phyloP scores from a whole-genome alignment of 2,888 invertebrate species.

The Galeruca laticollis region DNA sequence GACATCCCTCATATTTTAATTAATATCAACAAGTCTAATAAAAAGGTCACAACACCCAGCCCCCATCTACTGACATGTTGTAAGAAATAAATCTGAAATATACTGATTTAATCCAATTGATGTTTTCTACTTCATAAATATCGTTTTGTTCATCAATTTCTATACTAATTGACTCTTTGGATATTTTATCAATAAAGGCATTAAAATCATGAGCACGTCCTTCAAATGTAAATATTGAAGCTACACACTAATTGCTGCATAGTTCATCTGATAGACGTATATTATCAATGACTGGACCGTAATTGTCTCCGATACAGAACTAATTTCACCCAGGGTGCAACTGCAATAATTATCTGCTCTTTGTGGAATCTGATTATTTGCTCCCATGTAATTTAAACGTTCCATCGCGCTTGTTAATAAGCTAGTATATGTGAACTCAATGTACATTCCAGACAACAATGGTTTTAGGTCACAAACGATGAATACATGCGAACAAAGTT shows the following conservation, averaged over 20 bases:
- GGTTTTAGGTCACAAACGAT: too few relatives aligned
- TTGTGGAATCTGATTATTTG: conserved; percentile 1
- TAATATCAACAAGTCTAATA: too few relatives aligned
- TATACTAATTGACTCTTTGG: not conserved
- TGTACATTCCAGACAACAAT: not conserved
- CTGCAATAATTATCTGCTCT: conserved; percentile 2
- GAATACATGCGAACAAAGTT: too few relatives aligned
- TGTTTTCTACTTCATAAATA: too few relatives aligned
- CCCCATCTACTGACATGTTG: too few relatives aligned
- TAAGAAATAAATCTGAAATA: too few relatives aligned
- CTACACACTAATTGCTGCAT: conserved; percentile 5
- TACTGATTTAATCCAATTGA: too few relatives aligned
- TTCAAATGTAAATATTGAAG: not conserved
- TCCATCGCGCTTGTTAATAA: not conserved
- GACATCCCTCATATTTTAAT: too few relatives aligned
- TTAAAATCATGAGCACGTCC: conserved; percentile 1
- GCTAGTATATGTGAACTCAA: not conserved
- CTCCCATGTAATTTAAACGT: not conserved
- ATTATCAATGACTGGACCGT: conserved; percentile 3
- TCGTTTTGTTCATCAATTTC: not conserved
- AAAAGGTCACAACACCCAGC: too few relatives aligned
- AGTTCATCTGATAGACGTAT: conserved; percentile 2
- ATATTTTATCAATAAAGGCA: not conserved
- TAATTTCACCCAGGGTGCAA: conserved; percentile 3
- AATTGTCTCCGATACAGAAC: conserved; percentile 5